Conservation (phyloP, 1,140 invertebrate species). For the Wiebesia pumilae region DNA sequence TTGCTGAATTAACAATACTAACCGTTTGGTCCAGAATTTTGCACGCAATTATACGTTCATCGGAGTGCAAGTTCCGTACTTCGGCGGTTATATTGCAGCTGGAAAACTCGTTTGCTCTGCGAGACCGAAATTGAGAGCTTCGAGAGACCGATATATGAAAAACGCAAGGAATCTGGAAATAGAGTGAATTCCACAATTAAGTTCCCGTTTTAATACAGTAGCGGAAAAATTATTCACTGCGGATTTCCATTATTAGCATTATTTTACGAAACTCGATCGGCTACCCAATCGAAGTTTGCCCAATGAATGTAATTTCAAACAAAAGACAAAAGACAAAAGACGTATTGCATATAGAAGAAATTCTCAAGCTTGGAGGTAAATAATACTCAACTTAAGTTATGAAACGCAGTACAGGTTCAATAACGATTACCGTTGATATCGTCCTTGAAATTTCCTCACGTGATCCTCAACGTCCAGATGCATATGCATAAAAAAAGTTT, state of each 20-base stretch:
- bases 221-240: too few relatives aligned
- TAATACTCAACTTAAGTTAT: background rate
- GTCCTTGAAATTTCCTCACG: background rate
- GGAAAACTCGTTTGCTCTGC: background rate
- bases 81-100: background rate
- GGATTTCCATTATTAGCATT: too few relatives aligned
- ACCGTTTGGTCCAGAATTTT: background rate
- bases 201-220: too few relatives aligned
- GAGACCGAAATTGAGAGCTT: background rate
- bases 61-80: background rate
- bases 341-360: background rate
- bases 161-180: background rate
- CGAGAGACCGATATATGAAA: background rate
- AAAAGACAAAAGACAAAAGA: background rate
- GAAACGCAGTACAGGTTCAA: background rate
- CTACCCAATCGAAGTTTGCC: too few relatives aligned
- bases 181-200: too few relatives aligned
- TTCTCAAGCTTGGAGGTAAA: constrained; percentile 2
- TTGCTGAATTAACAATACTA: background rate
- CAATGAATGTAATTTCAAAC: background rate
- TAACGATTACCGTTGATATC: background rate
- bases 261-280: too few relatives aligned
- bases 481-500: background rate
- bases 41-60: too few relatives aligned
- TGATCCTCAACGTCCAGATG: background rate